Evolutionary conservation across 2,113 vertebrate genomes (phyloP).

Genomic region (Vicugna pacos): DNA sequence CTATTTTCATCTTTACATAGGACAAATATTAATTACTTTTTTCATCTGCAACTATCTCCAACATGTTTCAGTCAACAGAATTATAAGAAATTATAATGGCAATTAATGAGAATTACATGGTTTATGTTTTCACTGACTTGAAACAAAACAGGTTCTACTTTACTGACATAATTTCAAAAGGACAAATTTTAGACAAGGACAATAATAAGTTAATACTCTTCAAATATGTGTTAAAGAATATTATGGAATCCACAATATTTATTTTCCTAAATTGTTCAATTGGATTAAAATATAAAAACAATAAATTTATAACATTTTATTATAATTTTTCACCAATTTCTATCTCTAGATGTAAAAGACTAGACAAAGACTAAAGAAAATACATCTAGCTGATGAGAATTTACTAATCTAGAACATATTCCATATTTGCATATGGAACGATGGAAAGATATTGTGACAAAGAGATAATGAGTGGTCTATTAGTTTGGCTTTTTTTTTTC

Average conservation of each 20-base stretch:
- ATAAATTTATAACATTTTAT: neutral
- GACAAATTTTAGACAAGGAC: neutral
- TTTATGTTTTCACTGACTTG: conserved; percentile 14
- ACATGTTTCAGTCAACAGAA: conserved; percentile 39
- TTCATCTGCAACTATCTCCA: neutral
- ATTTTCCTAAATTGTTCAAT: neutral
- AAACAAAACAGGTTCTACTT: conserved; percentile 9
- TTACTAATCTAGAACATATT: neutral
- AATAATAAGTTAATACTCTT: conserved; percentile 27
- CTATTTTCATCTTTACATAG: neutral
- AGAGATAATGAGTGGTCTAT: neutral
- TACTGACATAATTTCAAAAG: conserved; percentile 35
- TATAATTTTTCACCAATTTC: conserved; percentile 6
- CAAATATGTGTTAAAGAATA: neutral
- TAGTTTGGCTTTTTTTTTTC: neutral
- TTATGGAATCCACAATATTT: neutral
- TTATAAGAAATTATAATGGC: conserved; percentile 27
- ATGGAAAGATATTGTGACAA: neutral
- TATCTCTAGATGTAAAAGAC: conserved; percentile 4
- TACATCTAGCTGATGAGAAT: neutral
- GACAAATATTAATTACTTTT: conserved; percentile 36
- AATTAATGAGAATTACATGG: conserved; percentile 39
- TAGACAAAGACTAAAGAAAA: conserved; percentile 27
- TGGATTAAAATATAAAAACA: neutral
- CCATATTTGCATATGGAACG: neutral